Evolutionary conservation across 1,140 invertebrate species (phyloP).

Genomic region (Nylanderia fulva): DNA sequence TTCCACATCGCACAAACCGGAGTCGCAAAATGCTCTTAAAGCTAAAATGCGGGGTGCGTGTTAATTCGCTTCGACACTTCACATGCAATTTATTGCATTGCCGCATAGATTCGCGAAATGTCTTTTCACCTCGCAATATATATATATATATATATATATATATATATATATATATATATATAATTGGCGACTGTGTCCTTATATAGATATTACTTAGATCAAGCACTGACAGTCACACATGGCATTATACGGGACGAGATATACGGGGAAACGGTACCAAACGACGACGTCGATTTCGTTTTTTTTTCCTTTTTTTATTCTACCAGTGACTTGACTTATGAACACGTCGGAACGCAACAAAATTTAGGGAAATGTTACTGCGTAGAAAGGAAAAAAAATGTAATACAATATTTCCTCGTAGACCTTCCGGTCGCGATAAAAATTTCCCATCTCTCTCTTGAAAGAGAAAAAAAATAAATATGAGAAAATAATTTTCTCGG

Average conservation of each 20-base stretch:
- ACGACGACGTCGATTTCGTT: background rate
- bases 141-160: too few species aligned
- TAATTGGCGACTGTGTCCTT: slow-evolving; percentile 42
- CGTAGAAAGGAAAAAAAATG: slow-evolving; percentile 7
- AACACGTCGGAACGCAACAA: slow-evolving; percentile 19
- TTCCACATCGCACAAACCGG: slow-evolving; percentile 74
- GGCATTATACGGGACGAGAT: slow-evolving; percentile 43
- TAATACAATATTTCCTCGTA: background rate
- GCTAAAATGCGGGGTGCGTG: slow-evolving; percentile 62
- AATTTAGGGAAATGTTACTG: too few species aligned
- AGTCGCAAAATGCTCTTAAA: slow-evolving; percentile 52
- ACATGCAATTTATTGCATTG: slow-evolving; percentile 65
- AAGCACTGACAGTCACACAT: slow-evolving; percentile 44
- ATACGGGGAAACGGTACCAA: slow-evolving; percentile 38
- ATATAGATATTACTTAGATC: slow-evolving; percentile 45
- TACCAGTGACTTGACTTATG: slow-evolving; percentile 36
- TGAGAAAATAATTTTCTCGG: too few species aligned
- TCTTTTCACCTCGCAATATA: slow-evolving; percentile 48
- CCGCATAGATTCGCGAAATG: slow-evolving; percentile 54
- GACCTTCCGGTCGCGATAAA: too few species aligned
- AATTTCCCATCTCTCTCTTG: too few species aligned
- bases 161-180: too few species aligned
- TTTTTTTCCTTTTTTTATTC: too few species aligned
- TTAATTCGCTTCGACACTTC: slow-evolving; percentile 63
- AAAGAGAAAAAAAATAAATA: too few species aligned